Conservation (phyloP, 2,113 vertebrate genomes). For the Triplophysa siluroides region DNA sequence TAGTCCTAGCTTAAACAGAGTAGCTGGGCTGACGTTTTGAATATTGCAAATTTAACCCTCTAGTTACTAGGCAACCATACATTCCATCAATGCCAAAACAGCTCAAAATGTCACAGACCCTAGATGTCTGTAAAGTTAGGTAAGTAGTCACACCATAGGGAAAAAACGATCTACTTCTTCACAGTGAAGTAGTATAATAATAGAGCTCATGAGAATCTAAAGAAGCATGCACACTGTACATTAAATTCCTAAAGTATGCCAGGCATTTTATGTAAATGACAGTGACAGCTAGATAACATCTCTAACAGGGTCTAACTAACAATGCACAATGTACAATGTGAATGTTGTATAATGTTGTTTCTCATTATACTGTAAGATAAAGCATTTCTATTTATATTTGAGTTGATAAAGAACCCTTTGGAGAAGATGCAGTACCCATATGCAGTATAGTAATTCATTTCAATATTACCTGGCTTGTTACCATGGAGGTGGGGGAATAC, state of each 20-base stretch:
- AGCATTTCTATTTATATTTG: conserved; percentile 48
- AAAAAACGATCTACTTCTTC: not conserved
- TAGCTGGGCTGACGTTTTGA: not conserved
- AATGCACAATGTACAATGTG: not conserved
- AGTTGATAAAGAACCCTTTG: conserved; percentile 43
- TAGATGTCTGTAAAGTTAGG: not conserved
- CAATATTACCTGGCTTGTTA: conserved; percentile 46
- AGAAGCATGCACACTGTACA: not conserved
- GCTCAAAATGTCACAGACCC: not conserved
- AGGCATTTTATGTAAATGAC: not conserved
- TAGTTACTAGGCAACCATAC: conserved; percentile 3
- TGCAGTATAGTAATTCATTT: conserved; percentile 30
- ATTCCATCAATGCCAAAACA: not conserved
- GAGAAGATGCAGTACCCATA: conserved; percentile 30
- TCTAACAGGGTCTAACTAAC: not conserved
- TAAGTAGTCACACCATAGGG: not conserved
- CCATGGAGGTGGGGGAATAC: conserved; percentile 30
- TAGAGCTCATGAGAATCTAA: not conserved
- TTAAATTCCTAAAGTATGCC: not conserved
- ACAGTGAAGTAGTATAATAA: not conserved
- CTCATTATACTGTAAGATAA: conserved; percentile 2
- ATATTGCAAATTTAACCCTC: not conserved
- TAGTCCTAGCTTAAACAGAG: not conserved
- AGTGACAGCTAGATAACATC: not conserved
- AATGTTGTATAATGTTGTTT: not conserved